Percentiles rank a stretch among this genome's conserved stretches.
These are phyloP conservation scores for Drosophila sulfurigaster DNA, from an alignment of 1,140 invertebrate species.

Conservation along the genomic window DNA sequence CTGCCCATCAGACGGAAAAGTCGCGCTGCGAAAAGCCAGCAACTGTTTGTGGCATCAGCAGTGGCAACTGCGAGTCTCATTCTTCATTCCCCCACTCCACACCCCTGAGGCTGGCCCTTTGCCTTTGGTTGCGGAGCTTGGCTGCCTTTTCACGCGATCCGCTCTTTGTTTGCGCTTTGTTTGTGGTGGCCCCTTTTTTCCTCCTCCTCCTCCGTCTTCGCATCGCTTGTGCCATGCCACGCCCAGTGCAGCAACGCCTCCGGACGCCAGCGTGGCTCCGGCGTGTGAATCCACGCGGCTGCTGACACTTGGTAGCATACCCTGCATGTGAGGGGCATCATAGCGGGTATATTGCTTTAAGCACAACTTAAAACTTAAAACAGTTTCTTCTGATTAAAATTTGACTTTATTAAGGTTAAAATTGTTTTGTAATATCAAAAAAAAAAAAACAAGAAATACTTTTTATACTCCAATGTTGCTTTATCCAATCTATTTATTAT, in stretches of 20 bases:
- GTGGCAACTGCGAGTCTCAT: background rate
- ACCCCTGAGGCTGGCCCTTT: constrained; percentile 41
- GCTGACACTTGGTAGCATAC: constrained; percentile 68
- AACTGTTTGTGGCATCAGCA: constrained; percentile 44
- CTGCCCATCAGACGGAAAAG: constrained; percentile 51
- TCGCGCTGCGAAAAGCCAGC: constrained; percentile 28
- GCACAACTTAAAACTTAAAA: background rate
- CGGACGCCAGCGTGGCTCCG: constrained; percentile 27
- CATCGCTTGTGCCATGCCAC: too few species aligned
- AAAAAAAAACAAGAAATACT: too few species aligned
- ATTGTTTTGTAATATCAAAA: too few species aligned
- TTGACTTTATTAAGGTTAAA: background rate
- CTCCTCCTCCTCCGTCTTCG: background rate
- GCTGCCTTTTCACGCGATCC: constrained; percentile 73
- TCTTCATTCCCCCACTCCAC: too few species aligned
- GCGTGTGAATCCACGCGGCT: constrained; percentile 75
- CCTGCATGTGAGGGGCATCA: background rate
- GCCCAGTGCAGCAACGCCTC: background rate
- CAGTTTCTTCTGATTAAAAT: background rate
- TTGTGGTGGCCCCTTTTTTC: constrained; percentile 44
- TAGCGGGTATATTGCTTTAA: background rate
- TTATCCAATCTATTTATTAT: too few species aligned
- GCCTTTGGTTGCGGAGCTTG: constrained; percentile 27
- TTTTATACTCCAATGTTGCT: too few species aligned
- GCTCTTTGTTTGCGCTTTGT: constrained; percentile 76